phyloP scores from a whole-genome alignment of 2,797 vertebrate genomes.

The Petrocephalus schoutedeni region DNA sequence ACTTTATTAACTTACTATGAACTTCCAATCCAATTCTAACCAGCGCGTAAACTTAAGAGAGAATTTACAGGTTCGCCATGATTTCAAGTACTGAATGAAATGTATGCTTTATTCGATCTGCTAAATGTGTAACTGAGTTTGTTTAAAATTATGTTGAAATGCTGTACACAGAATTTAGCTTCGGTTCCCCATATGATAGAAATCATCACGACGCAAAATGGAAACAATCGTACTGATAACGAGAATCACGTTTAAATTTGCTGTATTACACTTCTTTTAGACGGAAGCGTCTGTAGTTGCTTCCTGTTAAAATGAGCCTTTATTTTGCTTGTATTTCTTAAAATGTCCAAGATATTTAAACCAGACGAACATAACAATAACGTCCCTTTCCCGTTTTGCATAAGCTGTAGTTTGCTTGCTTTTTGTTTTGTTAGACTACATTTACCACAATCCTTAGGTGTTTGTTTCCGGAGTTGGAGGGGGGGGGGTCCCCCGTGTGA shows the following conservation, averaged over 20 bases:
- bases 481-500: neutral
- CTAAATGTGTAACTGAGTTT: neutral
- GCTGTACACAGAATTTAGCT: neutral
- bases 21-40: neutral
- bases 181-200: neutral
- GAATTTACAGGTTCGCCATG: neutral
- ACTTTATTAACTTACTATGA: neutral
- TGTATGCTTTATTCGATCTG: neutral
- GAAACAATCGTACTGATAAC: neutral
- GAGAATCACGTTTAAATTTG: neutral
- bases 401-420: neutral
- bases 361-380: neutral
- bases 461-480: constrained; percentile 8
- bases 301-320: neutral
- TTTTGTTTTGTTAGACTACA: neutral
- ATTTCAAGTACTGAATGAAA: neutral
- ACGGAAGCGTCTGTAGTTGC: neutral
- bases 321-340: neutral
- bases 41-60: neutral
- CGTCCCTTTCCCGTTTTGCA: neutral
- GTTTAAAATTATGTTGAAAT: neutral
- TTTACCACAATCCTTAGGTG: constrained; percentile 10
- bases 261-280: neutral
- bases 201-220: neutral
- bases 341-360: neutral